Evolutionary conservation across 2,888 invertebrate species (phyloP), one percentile per base, ranked within the genome.

Genomic region (Heterodera filipjevi): DNA sequence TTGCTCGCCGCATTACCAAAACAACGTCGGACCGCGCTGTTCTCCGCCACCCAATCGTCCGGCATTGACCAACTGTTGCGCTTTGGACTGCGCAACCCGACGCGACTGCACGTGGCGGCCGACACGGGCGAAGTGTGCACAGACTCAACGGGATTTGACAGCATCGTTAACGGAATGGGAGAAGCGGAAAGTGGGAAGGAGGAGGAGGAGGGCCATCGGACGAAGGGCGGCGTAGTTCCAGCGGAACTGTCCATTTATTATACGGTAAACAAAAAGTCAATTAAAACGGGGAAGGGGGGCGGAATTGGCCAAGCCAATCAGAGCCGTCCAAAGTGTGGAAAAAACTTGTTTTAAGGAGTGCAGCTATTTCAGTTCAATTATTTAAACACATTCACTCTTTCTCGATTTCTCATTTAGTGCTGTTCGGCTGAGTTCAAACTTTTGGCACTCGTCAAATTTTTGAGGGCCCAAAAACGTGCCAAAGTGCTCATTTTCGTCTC

Each of bases 11-110:
- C 94, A 90, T 90, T 99, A 64, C 99, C 99, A 0, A 93, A 95
- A 53, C 95, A 96, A 89, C 92, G 99, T 46, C 92, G 97, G 84
- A 99, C 99, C 0, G 96, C 97, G 0, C 92, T 99, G n/a, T 99
- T 99, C 91, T 98, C 98, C 0, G 99, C 99, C 0, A 99, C 99
- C 1, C 98, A 98, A 91, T 97, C 97, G 0, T 95, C 95, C 88
- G 95, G 96, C 90, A 92, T 97, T 0, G 93, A 95, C 81, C 94
- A 95, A 86, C 91, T 99, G 22, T 94, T 97, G 75, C 92, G 96
- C 85, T 97, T 97, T 3, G 98, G 98, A 0, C 90, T 89, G 39
- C 80, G 89, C 64, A 86, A 89, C 77, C 85, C 88, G n/a, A 44
- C 80, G 22, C 79, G 81, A 14, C 53, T 86, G 49, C 78, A 74